Evolutionary conservation across 2,888 invertebrate species (phyloP).

Genomic region (Ormyrus labotus): DNA sequence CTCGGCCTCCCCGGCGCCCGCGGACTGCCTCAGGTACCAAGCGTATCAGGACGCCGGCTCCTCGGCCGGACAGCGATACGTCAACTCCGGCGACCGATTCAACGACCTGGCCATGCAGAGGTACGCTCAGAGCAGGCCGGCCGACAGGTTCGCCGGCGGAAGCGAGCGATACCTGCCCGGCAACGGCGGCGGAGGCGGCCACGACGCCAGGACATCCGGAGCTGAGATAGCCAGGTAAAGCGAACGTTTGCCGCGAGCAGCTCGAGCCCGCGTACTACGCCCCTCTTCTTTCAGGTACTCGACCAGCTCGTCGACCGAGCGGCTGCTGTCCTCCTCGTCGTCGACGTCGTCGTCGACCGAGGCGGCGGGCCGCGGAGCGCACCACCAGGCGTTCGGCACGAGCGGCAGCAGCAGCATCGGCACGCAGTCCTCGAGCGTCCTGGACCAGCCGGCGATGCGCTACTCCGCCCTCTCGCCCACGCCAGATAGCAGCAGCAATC

Average conservation of each 20-base stretch:
- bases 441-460: conserved; percentile 45
- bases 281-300: conserved; percentile 57
- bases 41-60: conserved; percentile 63
- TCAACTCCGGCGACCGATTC: conserved; percentile 66
- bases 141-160: conserved; percentile 64
- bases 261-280: too few relatives aligned
- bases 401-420: conserved; percentile 60
- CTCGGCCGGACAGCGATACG: conserved; percentile 63
- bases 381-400: conserved; percentile 56
- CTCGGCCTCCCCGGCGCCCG: conserved; percentile 66
- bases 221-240: conserved; percentile 58
- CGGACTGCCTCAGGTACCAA: conserved; percentile 64
- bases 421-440: conserved; percentile 64
- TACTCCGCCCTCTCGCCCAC: conserved; percentile 64
- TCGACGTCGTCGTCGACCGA: conserved; percentile 68
- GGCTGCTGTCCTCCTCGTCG: conserved; percentile 69
- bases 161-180: conserved; percentile 67
- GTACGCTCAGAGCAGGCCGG: conserved; percentile 65
- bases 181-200: conserved; percentile 22
- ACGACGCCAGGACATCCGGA: conserved; percentile 43
- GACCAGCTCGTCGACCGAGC: conserved; percentile 70
- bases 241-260: too few relatives aligned
- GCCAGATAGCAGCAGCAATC: conserved; percentile 59
- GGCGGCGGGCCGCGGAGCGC: conserved; percentile 55
- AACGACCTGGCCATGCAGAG: conserved; percentile 69